Evolutionary conservation across 2,888 invertebrate genomes (phyloP).

Genomic region (Leucophora obtusa): DNA sequence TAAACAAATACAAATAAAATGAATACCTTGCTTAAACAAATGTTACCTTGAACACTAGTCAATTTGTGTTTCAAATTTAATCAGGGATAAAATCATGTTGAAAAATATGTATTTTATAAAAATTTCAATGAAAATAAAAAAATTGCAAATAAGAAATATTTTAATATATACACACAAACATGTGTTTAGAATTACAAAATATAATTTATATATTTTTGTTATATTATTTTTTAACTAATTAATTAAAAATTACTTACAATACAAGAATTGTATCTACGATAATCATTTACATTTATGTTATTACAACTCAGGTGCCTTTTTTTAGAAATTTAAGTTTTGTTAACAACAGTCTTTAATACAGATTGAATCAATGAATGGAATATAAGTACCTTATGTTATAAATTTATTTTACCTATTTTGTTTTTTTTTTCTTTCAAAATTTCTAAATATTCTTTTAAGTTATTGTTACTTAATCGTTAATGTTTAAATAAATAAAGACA

Average conservation of each 20-base stretch:
- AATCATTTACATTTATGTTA: constrained; percentile 35
- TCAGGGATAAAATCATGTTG: constrained; percentile 66
- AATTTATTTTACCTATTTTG: constrained; percentile 25
- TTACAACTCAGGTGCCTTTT: constrained; percentile 76
- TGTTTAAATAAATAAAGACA: constrained; percentile 42
- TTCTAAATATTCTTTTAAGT: constrained; percentile 48
- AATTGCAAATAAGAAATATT: constrained; percentile 15
- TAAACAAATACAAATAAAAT: constrained; percentile 6
- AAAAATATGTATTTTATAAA: constrained; percentile 28
- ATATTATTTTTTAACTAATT: constrained; percentile 11
- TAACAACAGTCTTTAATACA: neutral
- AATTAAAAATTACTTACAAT: constrained; percentile 13
- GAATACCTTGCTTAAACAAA: constrained; percentile 49
- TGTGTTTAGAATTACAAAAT: constrained; percentile 62
- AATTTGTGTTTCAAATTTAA: constrained; percentile 64
- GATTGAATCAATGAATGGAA: constrained; percentile 42
- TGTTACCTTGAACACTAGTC: constrained; percentile 64
- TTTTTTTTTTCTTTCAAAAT: constrained; percentile 26
- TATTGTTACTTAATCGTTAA: constrained; percentile 63
- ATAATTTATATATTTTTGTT: constrained; percentile 34
- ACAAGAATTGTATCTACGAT: neutral
- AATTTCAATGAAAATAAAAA: constrained; percentile 36
- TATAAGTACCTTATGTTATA: constrained; percentile 62
- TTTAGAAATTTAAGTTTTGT: constrained; percentile 74
- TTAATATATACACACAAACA: constrained; percentile 42